A percentile compares a stretch with the other conserved stretches of the same genome.
phyloP scores from a whole-genome alignment of 2,888 invertebrate genomes.

The Stegophylla sp. region DNA sequence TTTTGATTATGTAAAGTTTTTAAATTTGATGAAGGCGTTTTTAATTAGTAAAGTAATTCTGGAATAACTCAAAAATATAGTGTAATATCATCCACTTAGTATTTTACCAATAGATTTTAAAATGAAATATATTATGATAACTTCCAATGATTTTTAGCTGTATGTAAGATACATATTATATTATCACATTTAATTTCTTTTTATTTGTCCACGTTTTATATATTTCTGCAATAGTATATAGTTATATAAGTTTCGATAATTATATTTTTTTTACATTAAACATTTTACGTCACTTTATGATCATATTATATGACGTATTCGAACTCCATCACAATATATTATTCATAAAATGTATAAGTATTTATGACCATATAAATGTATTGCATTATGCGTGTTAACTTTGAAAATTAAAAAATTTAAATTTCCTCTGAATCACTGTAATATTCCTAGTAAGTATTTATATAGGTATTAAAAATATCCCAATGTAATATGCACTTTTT shows the following conservation, averaged over 20 bases:
- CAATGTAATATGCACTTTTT: neutral
- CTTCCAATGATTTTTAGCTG: neutral
- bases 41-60: neutral
- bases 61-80: neutral
- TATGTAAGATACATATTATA: neutral
- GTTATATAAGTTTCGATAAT: neutral
- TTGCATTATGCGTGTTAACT: neutral
- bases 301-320: neutral
- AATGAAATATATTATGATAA: neutral
- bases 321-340: neutral
- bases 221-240: neutral
- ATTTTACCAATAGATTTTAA: neutral
- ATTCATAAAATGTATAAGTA: neutral
- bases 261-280: neutral
- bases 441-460: slow-evolving; percentile 2
- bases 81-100: neutral
- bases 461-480: neutral
- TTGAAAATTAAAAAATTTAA: slow-evolving; percentile 1
- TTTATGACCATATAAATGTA: neutral
- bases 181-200: neutral
- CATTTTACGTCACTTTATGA: neutral
- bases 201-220: neutral
- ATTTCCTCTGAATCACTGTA: slow-evolving; percentile 38
- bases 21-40: neutral
- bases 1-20: neutral